Percentiles rank a stretch among this genome's conserved stretches.
phyloP scores from a whole-genome alignment of 64 coral and sea anemone genomes.

The Exaiptasia diaphana region DNA sequence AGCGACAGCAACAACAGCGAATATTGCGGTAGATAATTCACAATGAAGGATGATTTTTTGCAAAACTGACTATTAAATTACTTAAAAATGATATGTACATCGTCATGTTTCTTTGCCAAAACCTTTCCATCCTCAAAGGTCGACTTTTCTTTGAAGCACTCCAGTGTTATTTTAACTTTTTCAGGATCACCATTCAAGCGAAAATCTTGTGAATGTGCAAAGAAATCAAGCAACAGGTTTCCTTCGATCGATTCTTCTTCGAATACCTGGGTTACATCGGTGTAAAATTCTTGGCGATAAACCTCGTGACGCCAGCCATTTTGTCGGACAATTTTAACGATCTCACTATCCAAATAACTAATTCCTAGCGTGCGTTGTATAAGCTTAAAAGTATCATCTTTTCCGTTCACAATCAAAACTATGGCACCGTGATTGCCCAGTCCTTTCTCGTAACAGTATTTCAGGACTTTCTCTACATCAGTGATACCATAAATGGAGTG shows the following conservation, averaged over 20 bases:
- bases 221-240: constrained; percentile 58
- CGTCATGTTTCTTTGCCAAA: neutral
- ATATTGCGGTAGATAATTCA: no score
- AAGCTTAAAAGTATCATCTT: no score
- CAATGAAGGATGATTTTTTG: no score
- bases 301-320: constrained; percentile 38
- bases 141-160: neutral
- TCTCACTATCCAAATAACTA: neutral
- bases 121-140: neutral
- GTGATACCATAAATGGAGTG: neutral
- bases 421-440: neutral
- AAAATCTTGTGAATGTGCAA: constrained; percentile 28
- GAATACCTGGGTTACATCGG: constrained; percentile 53
- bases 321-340: constrained; percentile 35
- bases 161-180: constrained; percentile 1
- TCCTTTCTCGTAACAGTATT: constrained; percentile 18
- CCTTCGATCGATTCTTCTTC: constrained; percentile 20
- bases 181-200: constrained; percentile 2
- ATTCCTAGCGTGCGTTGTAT: no score
- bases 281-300: constrained; percentile 21
- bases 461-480: neutral
- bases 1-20: no score
- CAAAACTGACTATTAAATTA: no score
- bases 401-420: no score
- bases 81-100: no score